Evolutionary conservation across 2,113 vertebrate species (phyloP), one percentile per base, ranked within the genome.

Genomic region (Pseudorasbora parva): DNA sequence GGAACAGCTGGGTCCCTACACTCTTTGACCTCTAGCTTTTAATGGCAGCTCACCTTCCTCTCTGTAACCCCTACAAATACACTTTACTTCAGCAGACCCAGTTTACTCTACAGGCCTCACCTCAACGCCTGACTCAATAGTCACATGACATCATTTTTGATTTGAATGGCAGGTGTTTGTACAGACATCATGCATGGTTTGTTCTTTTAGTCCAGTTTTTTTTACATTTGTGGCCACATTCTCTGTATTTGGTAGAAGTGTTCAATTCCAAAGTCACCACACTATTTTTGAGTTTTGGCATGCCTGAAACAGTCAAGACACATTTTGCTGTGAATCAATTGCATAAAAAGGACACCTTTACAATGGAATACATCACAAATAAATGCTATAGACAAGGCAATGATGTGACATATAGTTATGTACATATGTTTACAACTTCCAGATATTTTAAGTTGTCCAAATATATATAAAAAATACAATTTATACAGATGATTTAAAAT

Each of bases 1-100:
- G 59, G 60, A 87, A 83, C 87, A 86, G 85, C 85, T 85, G 87
- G 85, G 73, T 74, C 45, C 56, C 45, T 81, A 71, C 43, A 76
- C 76, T 17, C 30, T 85, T 47, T 54, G 69, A 82, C 79, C 82
- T 72, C 75, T 66, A 76, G 83, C 59, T 85, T 83, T 83, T 62
- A 85, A 88, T 66, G 71, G 75, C 69, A 30, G 82, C 76, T 82
- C 73, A 86, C 78, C 82, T 88, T 86, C 78, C 71, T 59, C 74
- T 60, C 45, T 71, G 25, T 27, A 85, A 41, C 43, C 62, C 17
- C 43, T n/a, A 59, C 72, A 49, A 78, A 66, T 77, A 85, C 51
- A 71, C 62, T 64, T 56, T 5, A 79, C 60, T 83, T 56, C 45
- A 11, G 56, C 33, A 66, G 64, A 78, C 56, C 62, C 33, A 15